These are phyloP conservation scores for Emmelina monodactyla DNA, from an alignment of 2,888 invertebrate genomes.

Conservation along the genomic window DNA sequence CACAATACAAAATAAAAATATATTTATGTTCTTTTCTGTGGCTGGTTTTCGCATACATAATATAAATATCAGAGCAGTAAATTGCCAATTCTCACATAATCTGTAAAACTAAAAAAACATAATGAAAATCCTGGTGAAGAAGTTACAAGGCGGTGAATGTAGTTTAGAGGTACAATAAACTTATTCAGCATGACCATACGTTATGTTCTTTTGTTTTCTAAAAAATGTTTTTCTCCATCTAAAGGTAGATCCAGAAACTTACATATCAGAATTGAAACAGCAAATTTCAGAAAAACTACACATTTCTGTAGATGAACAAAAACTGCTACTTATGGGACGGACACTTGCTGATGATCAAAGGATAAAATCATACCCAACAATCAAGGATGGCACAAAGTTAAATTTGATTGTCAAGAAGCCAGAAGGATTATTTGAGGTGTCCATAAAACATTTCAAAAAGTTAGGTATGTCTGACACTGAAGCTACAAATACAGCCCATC, in stretches of 20 bases:
- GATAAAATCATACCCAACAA: constrained; percentile 72
- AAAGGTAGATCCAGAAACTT: constrained; percentile 63
- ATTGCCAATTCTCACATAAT: no score
- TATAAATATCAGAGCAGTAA: no score
- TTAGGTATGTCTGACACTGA: constrained; percentile 69
- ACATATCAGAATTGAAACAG: constrained; percentile 74
- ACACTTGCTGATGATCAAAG: constrained; percentile 75
- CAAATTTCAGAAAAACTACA: constrained; percentile 69
- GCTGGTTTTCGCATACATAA: no score
- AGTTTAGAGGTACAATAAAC: constrained; percentile 63
- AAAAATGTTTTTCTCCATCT: constrained; percentile 14
- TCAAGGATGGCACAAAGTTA: constrained; percentile 78
- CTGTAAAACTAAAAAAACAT: no score
- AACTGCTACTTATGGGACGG: constrained; percentile 74
- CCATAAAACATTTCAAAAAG: constrained; percentile 67
- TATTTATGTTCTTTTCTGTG: no score
- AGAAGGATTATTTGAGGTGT: constrained; percentile 66
- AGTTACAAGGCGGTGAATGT: constrained; percentile 76
- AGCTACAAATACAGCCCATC: constrained; percentile 66
- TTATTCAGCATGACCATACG: not conserved
- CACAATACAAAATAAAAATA: no score
- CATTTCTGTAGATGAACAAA: constrained; percentile 74
- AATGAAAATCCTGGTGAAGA: constrained; percentile 79
- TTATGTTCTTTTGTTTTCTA: not conserved
- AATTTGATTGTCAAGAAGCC: constrained; percentile 76